Evolutionary conservation across 2,797 vertebrate species (phyloP).

Genomic region (Peromyscus melanophrys): DNA sequence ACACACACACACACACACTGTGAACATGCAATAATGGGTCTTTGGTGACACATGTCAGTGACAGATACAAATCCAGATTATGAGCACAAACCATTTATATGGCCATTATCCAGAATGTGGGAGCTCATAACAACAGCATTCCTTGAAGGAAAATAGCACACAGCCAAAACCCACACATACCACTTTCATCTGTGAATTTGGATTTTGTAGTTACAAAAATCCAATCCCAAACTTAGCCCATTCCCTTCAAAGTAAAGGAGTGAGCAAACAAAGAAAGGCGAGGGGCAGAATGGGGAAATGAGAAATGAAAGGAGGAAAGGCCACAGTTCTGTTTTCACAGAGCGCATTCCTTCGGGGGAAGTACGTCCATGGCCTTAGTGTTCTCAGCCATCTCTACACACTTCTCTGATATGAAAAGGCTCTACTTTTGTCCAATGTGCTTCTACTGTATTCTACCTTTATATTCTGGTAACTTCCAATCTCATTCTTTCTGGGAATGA

Average conservation of each 20-base stretch:
- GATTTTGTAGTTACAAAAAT: background rate
- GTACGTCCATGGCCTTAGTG: background rate
- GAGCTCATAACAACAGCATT: background rate
- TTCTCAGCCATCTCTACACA: background rate
- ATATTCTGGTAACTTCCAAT: background rate
- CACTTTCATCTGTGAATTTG: background rate
- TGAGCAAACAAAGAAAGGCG: background rate
- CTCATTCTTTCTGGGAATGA: slow-evolving; percentile 5
- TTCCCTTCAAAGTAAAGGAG: slow-evolving; percentile 18
- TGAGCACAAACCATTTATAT: background rate
- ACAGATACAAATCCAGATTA: background rate
- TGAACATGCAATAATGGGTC: background rate
- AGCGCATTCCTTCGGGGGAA: background rate
- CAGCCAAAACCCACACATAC: background rate
- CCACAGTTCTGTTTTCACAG: background rate
- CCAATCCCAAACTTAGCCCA: background rate
- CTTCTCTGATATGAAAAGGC: background rate
- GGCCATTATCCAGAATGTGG: background rate
- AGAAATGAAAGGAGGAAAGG: too few relatives aligned
- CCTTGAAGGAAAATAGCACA: slow-evolving; percentile 29
- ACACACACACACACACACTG: background rate
- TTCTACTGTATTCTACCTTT: background rate
- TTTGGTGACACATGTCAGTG: background rate
- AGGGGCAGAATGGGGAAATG: background rate
- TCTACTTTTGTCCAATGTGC: background rate